These are phyloP conservation scores for Laticauda colubrina DNA, from an alignment of 2,113 vertebrate species.

Conservation along the genomic window DNA sequence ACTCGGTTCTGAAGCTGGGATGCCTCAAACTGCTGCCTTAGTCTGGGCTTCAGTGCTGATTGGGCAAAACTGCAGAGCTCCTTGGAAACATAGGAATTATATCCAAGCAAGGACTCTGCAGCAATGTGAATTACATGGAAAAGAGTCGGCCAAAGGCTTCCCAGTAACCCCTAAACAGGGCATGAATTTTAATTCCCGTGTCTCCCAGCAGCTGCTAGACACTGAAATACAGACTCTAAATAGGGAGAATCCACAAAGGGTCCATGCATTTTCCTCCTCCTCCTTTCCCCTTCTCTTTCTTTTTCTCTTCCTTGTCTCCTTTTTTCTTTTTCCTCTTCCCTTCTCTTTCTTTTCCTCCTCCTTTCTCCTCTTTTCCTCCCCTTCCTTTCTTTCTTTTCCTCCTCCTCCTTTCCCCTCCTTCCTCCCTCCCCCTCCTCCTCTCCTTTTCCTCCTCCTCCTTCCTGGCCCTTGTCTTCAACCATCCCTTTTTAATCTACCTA, in stretches of 20 bases:
- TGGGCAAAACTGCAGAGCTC: background rate
- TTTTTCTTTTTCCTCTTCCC: no score
- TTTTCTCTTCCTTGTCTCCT: no score
- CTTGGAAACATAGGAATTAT: background rate
- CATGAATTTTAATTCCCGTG: background rate
- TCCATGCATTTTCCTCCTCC: background rate
- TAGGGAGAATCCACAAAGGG: background rate
- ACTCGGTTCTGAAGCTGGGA: background rate
- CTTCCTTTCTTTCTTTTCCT: no score
- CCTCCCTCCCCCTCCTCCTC: background rate
- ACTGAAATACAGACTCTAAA: background rate
- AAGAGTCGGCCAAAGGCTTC: background rate
- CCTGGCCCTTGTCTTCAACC: background rate
- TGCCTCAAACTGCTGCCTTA: background rate
- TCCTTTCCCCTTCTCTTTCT: no score
- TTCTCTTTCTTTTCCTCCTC: no score
- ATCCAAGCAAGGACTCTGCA: background rate
- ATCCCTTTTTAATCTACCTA: background rate
- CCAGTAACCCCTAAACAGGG: background rate
- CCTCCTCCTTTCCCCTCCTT: no score
- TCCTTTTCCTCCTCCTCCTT: background rate
- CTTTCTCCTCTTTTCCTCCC: background rate
- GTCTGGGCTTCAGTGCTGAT: background rate
- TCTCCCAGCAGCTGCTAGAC: background rate
- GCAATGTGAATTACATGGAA: background rate